These are phyloP conservation scores for Murina feae DNA, from an alignment of 2,113 vertebrate species.

Conservation along the genomic window DNA sequence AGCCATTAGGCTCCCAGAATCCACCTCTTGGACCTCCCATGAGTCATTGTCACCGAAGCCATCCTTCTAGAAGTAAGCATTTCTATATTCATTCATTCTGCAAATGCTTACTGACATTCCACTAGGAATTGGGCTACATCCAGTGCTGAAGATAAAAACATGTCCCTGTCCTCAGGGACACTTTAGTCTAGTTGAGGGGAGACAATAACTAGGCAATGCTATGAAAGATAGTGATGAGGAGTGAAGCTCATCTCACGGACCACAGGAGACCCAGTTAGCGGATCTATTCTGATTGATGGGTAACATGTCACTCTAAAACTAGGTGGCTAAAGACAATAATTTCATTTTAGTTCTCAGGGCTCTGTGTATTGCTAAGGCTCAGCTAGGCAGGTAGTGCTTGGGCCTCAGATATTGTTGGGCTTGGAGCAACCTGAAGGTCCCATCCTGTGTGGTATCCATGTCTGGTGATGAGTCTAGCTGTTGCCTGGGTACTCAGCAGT, in stretches of 20 bases:
- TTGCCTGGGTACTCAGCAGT: not conserved
- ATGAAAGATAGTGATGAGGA: rapidly evolving
- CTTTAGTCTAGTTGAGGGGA: not conserved
- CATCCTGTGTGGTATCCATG: rapidly evolving
- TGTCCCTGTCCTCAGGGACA: not conserved
- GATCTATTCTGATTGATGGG: rapidly evolving
- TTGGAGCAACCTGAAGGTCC: rapidly evolving
- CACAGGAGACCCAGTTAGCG: rapidly evolving
- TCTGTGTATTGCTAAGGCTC: rapidly evolving
- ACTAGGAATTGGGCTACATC: rapidly evolving
- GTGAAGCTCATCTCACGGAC: rapidly evolving
- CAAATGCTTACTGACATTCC: not conserved
- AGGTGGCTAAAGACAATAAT: rapidly evolving
- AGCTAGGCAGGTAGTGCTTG: rapidly evolving
- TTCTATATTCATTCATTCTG: rapidly evolving
- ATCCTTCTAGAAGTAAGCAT: rapidly evolving
- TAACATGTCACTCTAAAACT: not conserved
- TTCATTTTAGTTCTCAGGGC: not conserved
- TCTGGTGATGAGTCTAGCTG: not conserved
- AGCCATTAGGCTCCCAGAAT: rapidly evolving
- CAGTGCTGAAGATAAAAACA: rapidly evolving
- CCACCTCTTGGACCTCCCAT: rapidly evolving
- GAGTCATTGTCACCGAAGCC: rapidly evolving
- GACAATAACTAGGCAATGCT: rapidly evolving
- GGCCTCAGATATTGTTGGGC: not conserved